These are phyloP conservation scores for Hippasteria phrygiana DNA, from an alignment of 53 echinoderm and acorn worm species.

Conservation along the genomic window DNA sequence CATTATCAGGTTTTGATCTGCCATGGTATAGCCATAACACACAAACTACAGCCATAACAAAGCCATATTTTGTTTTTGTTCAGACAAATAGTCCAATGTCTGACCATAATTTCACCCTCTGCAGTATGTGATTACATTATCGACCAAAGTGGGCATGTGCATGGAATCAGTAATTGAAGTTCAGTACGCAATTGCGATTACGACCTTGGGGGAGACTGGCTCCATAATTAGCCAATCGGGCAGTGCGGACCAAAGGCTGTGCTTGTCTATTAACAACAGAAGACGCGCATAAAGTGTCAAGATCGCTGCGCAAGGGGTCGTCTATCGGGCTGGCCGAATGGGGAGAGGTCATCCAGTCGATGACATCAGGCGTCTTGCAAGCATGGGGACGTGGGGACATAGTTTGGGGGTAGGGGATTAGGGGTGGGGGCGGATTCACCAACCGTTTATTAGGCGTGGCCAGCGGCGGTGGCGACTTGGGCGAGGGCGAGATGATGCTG, in stretches of 20 bases:
- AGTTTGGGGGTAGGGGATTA: neutral
- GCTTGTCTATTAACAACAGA: neutral
- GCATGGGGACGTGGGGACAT: constrained; percentile 15
- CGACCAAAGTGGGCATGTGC: too few species aligned
- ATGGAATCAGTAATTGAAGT: constrained; percentile 24
- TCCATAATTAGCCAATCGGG: constrained; percentile 34
- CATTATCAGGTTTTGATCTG: too few species aligned
- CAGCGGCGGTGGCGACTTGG: constrained; percentile 48
- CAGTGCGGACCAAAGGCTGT: neutral
- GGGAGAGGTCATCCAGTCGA: neutral
- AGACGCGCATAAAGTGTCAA: constrained; percentile 7
- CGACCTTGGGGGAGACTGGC: neutral
- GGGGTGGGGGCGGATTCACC: neutral
- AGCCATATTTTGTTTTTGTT: too few species aligned
- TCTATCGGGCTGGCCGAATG: neutral
- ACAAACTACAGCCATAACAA: too few species aligned
- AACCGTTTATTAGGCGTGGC: constrained; percentile 37
- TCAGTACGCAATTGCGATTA: neutral
- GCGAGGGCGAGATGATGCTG: constrained; percentile 32
- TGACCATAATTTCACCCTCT: too few species aligned
- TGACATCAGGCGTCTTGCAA: constrained; percentile 1
- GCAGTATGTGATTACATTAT: neutral
- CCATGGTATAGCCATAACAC: too few species aligned
- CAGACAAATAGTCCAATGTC: too few species aligned
- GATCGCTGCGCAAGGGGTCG: neutral